Percentiles rank a stretch among this genome's conserved stretches.
phyloP scores from a whole-genome alignment of 2,113 vertebrate genomes.

The Prunella fulvescens region DNA sequence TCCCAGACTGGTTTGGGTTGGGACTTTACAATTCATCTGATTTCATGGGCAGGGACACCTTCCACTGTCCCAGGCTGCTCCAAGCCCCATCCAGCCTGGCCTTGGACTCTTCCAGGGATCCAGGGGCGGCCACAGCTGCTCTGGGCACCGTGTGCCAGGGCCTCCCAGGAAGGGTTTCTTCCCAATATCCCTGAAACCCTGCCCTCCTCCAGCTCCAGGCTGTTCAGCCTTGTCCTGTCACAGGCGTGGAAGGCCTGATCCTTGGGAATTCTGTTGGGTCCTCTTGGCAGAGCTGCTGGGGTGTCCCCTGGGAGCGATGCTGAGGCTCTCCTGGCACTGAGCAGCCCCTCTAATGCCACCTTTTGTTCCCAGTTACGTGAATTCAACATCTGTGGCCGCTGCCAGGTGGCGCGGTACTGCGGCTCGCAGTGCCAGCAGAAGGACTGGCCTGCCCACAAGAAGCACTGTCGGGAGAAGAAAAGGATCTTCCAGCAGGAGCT shows the following conservation, averaged over 20 bases:
- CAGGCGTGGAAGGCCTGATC: rapidly evolving
- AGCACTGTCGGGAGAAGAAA: conserved; percentile 95
- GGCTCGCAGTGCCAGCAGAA: conserved; percentile 98
- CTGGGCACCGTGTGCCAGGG: background rate
- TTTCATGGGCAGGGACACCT: background rate
- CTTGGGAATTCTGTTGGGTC: background rate
- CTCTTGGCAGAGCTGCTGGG: background rate
- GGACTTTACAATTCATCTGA: background rate
- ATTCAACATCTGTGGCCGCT: conserved; percentile 98
- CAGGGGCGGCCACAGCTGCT: background rate
- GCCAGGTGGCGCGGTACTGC: conserved; percentile 96
- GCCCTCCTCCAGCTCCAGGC: background rate
- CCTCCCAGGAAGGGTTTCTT: background rate
- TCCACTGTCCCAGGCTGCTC: rapidly evolving
- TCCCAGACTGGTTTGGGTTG: background rate
- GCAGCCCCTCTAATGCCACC: background rate
- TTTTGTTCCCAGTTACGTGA: conserved; percentile 77
- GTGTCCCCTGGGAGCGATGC: background rate
- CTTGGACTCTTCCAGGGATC: background rate
- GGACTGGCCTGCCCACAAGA: conserved; percentile 99
- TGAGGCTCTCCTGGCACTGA: rapidly evolving
- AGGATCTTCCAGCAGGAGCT: conserved; percentile 88
- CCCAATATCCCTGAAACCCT: background rate
- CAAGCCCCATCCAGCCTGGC: rapidly evolving
- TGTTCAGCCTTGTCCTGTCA: background rate